These are phyloP conservation scores for Synergus laeviventris DNA, from an alignment of 2,888 invertebrate genomes.

Conservation along the genomic window DNA sequence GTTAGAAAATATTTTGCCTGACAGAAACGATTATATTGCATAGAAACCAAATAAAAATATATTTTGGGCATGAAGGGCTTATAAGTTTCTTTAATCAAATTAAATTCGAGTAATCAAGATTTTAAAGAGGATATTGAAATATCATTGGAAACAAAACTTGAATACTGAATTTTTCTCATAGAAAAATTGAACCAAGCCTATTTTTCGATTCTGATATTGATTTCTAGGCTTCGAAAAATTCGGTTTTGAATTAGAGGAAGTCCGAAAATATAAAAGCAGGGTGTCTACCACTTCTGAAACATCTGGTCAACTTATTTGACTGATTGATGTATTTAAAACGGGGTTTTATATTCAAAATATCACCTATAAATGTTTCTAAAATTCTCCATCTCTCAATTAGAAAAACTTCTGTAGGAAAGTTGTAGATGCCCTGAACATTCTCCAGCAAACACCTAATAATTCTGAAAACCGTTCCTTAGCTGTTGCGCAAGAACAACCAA, in stretches of 20 bases:
- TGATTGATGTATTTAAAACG: neutral
- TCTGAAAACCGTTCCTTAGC: conserved; percentile 20
- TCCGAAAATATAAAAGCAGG: neutral
- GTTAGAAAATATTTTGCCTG: neutral
- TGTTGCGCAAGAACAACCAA: conserved; percentile 15
- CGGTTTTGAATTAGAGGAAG: neutral
- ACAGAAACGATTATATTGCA: neutral
- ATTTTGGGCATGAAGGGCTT: conserved; percentile 4
- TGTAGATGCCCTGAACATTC: neutral
- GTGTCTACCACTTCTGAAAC: neutral
- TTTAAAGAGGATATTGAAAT: neutral
- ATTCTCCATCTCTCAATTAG: neutral
- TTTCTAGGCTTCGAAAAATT: conserved; percentile 9
- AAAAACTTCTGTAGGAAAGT: neutral
- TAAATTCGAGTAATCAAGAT: neutral
- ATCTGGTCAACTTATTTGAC: neutral
- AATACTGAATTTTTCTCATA: neutral
- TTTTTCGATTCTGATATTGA: conserved; percentile 8
- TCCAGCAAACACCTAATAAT: neutral
- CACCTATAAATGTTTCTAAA: neutral
- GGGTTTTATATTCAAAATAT: neutral
- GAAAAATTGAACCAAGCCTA: neutral
- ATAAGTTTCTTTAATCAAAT: neutral
- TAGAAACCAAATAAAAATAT: neutral
- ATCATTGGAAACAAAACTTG: neutral